Base-by-base conservation (phyloP, 2,888 invertebrate species). In the Palloptera scutellata region DNA sequence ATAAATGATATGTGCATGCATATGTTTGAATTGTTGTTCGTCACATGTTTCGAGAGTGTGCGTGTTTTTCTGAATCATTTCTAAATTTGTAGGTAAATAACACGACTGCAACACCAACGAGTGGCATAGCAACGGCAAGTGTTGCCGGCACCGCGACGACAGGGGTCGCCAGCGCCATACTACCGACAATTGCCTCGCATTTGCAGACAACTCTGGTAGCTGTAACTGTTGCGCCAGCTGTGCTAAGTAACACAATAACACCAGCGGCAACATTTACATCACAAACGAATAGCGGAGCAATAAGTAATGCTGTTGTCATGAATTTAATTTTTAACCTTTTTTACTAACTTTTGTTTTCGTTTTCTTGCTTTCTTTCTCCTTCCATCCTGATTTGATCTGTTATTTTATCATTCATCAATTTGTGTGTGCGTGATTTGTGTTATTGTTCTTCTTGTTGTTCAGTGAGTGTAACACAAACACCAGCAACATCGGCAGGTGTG, bases 51-150 rank as follows among this genome's bases (percentile, higher is more conserved):
- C 30, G 30, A 30, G 30, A 30, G 30, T 30, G 30, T 30, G 30
- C 6, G 30, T 30, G 13, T 42, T 48, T 54, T 42, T 41, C 58
- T 45, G 20, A 63, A 58, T 42, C 60, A 71, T 68, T 52, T 70
- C 45, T 70, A 59, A 55, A 57, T 66, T 72, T 73, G 48, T 71
- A 81, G 81, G 78, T 78, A 75, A 79, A 77, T 81, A 79, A 76
- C 72, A 68, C 74, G 69, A 69, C 72, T 65, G 70, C 69, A 66
- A 70, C 70, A 66, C 70, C 70, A 52, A 72, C 71, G 48, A 73
- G 61, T 67, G 67, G 67, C 64, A 65, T 67, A 42, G 30, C 66
- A n/a, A 69, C 71, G 69, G 60, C 70, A 53, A 70, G 73, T 59
- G 73, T 69, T 70, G 73, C 77, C 66, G 73, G 75, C 67, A 73